Base-by-base conservation (phyloP, 2,888 invertebrate species). In the Scaptomyza caliginosa region DNA sequence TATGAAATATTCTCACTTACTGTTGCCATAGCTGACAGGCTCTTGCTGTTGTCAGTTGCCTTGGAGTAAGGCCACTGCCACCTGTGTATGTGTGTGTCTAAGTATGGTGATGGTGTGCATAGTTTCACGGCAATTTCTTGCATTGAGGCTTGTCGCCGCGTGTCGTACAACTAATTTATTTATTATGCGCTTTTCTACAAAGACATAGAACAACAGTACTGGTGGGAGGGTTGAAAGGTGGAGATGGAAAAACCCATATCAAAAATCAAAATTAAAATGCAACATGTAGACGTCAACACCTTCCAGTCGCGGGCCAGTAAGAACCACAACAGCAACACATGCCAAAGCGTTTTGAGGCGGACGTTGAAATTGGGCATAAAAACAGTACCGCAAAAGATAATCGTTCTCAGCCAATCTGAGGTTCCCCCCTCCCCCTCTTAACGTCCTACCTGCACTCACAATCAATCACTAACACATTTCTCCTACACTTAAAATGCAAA, bases 211-310 rank as follows among this genome's bases (percentile, higher is more conserved):
- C 5, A 4, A 5, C 16, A 16, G 11, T 16, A 23, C n/a, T n/a
- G n/a, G n/a, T n/a, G 36, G 8, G 51, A 10, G 34, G 56, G 11
- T n/a, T n/a, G n/a, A 49, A 42, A 51, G 42, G 38, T 51, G 57
- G 28, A 52, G 39, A 23, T 17, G 67, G 67, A 66, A 68, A 77
- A 80, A 73, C 81, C 81, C 69, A 67, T 73, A 58, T 73, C 67
- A 74, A 79, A 81, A 80, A 55, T 42, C 65, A 71, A 63, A 81
- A 81, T 83, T 83, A 86, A 83, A 83, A 86, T 83, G 86, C 83
- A 83, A 83, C 84, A 83, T 86, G 86, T 81, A 78, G 70, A 85
- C 82, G 67, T 82, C 84, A 83, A 83, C 86, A 83, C 84, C 86
- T 83, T 74, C 64, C 74, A 74, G 55, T 69, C 73, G 68, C 73